Evolutionary conservation across 2,888 invertebrate species (phyloP), one percentile per base, ranked within the genome.

Genomic region (Clivina fossor): DNA sequence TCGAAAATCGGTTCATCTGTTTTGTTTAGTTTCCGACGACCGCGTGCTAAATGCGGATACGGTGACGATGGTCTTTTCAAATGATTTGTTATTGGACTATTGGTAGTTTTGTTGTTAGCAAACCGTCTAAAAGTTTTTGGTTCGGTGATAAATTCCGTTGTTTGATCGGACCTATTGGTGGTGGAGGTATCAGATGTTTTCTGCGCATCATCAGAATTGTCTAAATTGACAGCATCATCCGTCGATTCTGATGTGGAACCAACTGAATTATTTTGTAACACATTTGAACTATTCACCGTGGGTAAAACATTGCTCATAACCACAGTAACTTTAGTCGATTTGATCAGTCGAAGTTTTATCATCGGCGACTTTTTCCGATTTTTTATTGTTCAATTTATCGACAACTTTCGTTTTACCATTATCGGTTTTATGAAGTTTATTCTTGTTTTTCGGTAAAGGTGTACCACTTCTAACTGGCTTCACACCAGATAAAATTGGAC

Each of bases 401-500:
- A 49, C 4, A 19, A 30, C n/a, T 40, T 44, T 51, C 11, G 47
- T 8, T 28, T 26, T 44, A 49, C 56, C 49, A 16, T 43, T 49
- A 20, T 57, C 43, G n/a, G 43, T 51, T 55, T 50, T 57, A 35
- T 13, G 20, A 24, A 43, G 49, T 35, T 41, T 57, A 35, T 33
- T 33, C 48, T 54, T 53, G 7, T 26, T 8, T 53, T 50, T 51
- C 7, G 56, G 46, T n/a, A 48, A 40, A 3, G 58, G 55, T 1
- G 56, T 50, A 5, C 56, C 50, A 19, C 56, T 49, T 19, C 56
- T 50, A 24, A 55, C 28, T 1, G 75, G 76, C 62, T 74, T 77
- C 18, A 76, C 74, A 9, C 79, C 78, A 0, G 82, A 83, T 41
- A 82, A 66, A 59, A 85, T 81, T 0, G 86, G 85, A 70, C 83